Percentiles rank a stretch among this genome's conserved stretches.
phyloP scores from a whole-genome alignment of 1,140 invertebrate species.

The Cepaea nemoralis region DNA sequence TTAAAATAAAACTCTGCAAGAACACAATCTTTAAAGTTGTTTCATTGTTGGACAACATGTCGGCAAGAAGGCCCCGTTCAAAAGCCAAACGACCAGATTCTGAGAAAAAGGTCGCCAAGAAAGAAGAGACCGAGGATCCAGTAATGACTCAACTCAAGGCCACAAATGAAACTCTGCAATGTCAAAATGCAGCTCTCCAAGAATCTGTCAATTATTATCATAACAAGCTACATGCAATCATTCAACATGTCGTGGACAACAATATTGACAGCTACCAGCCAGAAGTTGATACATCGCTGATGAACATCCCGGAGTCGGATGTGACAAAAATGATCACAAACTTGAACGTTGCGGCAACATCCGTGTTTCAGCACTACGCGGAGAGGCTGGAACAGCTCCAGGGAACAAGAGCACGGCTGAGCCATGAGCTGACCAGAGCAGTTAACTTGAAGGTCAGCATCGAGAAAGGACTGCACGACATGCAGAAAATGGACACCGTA shows the following conservation, averaged over 20 bases:
- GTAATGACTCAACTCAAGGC: constrained; percentile 48
- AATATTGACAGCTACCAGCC: constrained; percentile 30
- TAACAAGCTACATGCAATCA: constrained; percentile 28
- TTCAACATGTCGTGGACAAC: constrained; percentile 29
- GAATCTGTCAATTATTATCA: constrained; percentile 27
- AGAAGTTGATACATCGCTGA: neutral
- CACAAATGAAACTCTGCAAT: constrained; percentile 48
- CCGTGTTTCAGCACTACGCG: constrained; percentile 39
- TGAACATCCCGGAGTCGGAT: constrained; percentile 51
- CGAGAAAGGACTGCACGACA: constrained; percentile 60
- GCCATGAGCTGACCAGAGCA: constrained; percentile 62
- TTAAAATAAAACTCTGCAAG: too few relatives aligned
- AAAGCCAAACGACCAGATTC: constrained; percentile 14
- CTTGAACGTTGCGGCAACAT: constrained; percentile 40
- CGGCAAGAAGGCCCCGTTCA: constrained; percentile 6
- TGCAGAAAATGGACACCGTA: constrained; percentile 45
- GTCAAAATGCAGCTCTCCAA: constrained; percentile 55
- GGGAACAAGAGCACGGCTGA: constrained; percentile 64
- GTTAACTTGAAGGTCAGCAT: constrained; percentile 55
- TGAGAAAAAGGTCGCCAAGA: constrained; percentile 41
- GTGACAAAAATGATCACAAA: constrained; percentile 47
- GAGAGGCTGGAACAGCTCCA: constrained; percentile 65
- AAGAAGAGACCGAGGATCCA: constrained; percentile 47
- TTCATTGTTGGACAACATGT: neutral
- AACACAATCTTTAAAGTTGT: neutral